phyloP scores from a whole-genome alignment of 2,888 invertebrate species.

The Gymnosoma rotundatum region DNA sequence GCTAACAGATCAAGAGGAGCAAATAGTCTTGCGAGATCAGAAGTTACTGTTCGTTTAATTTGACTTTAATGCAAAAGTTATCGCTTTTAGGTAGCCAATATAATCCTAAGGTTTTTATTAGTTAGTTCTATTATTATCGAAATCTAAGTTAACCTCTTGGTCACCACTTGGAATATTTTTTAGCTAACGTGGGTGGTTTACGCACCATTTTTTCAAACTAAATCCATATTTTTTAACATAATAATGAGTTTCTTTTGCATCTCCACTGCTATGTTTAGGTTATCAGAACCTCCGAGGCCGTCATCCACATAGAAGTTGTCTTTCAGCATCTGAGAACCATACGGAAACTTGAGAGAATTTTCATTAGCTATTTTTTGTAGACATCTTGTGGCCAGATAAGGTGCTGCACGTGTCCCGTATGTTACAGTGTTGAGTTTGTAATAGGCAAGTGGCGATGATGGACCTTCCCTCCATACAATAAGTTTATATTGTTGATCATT shows the following conservation, averaged over 20 bases:
- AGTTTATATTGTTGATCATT: not conserved
- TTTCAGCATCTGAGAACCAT: not conserved
- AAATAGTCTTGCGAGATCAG: conserved; percentile 1
- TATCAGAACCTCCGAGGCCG: too few species aligned
- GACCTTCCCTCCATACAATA: too few species aligned
- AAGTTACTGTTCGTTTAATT: not conserved
- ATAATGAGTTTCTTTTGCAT: too few species aligned
- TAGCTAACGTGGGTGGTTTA: not conserved
- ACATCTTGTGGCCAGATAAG: not conserved
- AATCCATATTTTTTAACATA: too few species aligned
- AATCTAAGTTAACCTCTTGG: too few species aligned
- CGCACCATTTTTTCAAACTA: not conserved
- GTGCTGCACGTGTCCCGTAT: not conserved
- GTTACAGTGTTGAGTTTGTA: too few species aligned
- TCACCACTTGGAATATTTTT: too few species aligned
- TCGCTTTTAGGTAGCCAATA: not conserved
- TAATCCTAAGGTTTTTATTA: not conserved
- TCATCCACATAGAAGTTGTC: not conserved
- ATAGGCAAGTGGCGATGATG: too few species aligned
- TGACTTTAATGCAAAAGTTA: not conserved
- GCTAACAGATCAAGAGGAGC: not conserved
- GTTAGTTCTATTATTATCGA: not conserved
- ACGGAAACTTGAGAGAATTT: not conserved
- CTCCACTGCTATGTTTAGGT: not conserved
- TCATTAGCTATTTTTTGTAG: not conserved